phyloP scores from a whole-genome alignment of 2,113 vertebrate species.

The Grallaria varia region DNA sequence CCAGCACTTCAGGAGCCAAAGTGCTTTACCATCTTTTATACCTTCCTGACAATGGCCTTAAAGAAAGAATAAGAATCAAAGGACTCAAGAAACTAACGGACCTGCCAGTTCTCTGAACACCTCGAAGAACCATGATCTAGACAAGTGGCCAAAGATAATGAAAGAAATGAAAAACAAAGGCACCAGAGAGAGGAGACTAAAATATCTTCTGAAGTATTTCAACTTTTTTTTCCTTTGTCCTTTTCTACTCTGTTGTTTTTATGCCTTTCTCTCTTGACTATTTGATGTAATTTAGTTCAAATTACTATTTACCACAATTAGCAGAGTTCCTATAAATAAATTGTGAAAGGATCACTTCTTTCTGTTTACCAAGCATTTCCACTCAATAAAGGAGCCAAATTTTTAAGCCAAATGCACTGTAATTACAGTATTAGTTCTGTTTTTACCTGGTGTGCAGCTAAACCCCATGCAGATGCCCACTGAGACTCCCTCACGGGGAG shows the following conservation, averaged over 20 bases:
- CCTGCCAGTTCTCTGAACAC: background rate
- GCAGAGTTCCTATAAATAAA: background rate
- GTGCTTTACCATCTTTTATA: slow-evolving; percentile 21
- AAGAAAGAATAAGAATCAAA: slow-evolving; percentile 30
- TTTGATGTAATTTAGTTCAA: background rate
- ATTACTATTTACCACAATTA: background rate
- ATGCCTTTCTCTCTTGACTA: background rate
- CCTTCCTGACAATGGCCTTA: background rate
- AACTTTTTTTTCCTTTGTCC: background rate
- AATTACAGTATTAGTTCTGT: background rate
- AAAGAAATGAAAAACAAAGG: slow-evolving; percentile 7
- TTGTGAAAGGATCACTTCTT: background rate
- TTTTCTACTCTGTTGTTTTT: background rate
- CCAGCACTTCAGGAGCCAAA: background rate
- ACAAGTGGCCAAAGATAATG: slow-evolving; percentile 25
- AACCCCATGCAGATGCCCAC: accelerated
- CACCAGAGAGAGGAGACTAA: background rate
- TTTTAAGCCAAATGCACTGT: background rate
- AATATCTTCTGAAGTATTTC: background rate
- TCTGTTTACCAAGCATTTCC: background rate
- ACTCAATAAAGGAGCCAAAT: background rate
- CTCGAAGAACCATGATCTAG: slow-evolving; percentile 8
- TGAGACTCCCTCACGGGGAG: accelerated
- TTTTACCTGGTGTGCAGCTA: background rate
- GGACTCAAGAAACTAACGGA: slow-evolving; percentile 26